Evolutionary conservation across 1,140 invertebrate species (phyloP).

Genomic region (Drosophila ficusphila): DNA sequence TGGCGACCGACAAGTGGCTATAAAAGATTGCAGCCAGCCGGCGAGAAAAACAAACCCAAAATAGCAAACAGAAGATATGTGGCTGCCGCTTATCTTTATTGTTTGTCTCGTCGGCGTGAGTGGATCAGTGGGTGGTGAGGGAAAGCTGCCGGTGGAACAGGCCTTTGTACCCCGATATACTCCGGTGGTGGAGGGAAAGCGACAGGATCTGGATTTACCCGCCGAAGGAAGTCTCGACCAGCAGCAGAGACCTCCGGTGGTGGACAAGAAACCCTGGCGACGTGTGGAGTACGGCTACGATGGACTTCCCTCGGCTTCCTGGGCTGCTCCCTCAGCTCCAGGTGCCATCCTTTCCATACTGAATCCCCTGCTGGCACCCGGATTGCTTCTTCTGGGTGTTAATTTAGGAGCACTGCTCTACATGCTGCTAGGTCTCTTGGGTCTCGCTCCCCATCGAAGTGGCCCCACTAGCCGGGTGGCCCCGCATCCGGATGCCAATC

Average conservation of each 20-base stretch:
- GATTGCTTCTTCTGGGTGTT: constrained; percentile 53
- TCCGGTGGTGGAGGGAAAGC: constrained; percentile 45
- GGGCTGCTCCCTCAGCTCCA: constrained; percentile 15
- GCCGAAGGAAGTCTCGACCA: neutral
- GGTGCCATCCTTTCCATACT: constrained; percentile 19
- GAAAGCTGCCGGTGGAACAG: constrained; percentile 6
- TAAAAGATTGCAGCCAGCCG: constrained; percentile 35
- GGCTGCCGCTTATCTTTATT: constrained; percentile 29
- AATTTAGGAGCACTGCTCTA: constrained; percentile 62
- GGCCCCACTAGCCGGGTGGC: neutral
- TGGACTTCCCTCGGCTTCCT: constrained; percentile 11
- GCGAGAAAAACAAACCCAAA: constrained; percentile 12
- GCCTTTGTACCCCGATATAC: constrained; percentile 51
- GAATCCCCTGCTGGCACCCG: constrained; percentile 42
- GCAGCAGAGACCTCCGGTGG: neutral
- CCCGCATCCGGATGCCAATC: neutral
- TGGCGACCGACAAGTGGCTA: constrained; percentile 19
- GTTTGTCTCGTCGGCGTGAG: constrained; percentile 13
- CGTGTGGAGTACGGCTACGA: constrained; percentile 43
- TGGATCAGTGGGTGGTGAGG: constrained; percentile 1
- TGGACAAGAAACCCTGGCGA: constrained; percentile 56
- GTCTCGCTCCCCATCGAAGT: constrained; percentile 42
- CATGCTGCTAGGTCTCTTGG: constrained; percentile 56
- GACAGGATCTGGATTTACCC: constrained; percentile 36
- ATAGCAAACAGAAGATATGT: constrained; percentile 27